Percentiles rank a stretch among this genome's conserved stretches.
phyloP scores from a whole-genome alignment of 2,113 vertebrate genomes.

The Cariama cristata region DNA sequence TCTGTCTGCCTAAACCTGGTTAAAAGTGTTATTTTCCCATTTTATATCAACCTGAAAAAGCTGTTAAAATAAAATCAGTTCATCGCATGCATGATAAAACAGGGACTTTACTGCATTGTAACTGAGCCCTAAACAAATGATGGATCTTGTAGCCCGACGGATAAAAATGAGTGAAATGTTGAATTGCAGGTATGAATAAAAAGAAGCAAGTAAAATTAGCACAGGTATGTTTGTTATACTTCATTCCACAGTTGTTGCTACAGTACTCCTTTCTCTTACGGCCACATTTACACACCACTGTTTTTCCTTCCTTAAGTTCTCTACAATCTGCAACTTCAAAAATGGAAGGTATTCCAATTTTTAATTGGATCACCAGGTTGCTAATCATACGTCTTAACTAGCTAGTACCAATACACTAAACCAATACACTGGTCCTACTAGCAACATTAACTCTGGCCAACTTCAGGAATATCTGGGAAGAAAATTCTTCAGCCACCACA shows the following conservation, averaged over 20 bases:
- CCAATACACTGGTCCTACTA: not conserved
- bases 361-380: not conserved
- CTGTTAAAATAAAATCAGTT: not conserved
- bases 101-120: not conserved
- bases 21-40: not conserved
- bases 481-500: not conserved
- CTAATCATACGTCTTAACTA: not conserved
- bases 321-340: not conserved
- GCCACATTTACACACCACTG: not conserved
- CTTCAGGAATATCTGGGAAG: not conserved
- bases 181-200: not conserved
- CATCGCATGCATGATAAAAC: not conserved
- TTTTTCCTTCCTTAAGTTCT: not conserved
- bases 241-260: not conserved
- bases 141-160: not conserved
- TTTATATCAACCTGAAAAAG: not conserved
- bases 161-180: not conserved
- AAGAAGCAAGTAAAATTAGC: not conserved
- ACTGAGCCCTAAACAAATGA: not conserved
- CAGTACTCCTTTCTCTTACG: not conserved
- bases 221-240: not conserved
- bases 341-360: not conserved
- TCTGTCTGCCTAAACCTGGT: no score
- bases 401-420: not conserved
- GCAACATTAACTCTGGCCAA: not conserved